phyloP scores from a whole-genome alignment of 1,140 invertebrate genomes.

The Drosophila miranda region DNA sequence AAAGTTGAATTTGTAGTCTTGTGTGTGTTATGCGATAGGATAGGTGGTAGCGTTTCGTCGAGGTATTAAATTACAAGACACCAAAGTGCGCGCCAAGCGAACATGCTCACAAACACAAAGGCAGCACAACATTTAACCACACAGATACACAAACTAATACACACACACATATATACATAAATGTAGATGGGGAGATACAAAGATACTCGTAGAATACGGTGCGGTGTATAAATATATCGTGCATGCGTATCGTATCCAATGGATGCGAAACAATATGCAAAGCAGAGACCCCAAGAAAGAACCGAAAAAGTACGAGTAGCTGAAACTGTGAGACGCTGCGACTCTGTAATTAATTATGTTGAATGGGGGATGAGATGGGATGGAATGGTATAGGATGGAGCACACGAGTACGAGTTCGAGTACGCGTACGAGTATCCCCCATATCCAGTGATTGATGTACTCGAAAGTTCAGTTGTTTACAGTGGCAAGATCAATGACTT shows the following conservation, averaged over 20 bases:
- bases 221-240: slow-evolving; percentile 74
- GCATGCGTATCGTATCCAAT: slow-evolving; percentile 76
- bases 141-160: not conserved
- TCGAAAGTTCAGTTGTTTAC: slow-evolving; percentile 46
- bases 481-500: slow-evolving; percentile 50
- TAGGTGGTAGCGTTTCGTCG: slow-evolving; percentile 73
- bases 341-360: slow-evolving; percentile 71
- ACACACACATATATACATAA: slow-evolving; percentile 5
- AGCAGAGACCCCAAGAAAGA: slow-evolving; percentile 49
- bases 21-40: slow-evolving; percentile 69
- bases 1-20: slow-evolving; percentile 48
- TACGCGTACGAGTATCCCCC: not conserved
- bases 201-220: slow-evolving; percentile 10
- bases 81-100: slow-evolving; percentile 78
- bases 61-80: slow-evolving; percentile 80
- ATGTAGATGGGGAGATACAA: slow-evolving; percentile 2
- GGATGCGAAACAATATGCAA: slow-evolving; percentile 76
- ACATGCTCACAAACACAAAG: slow-evolving; percentile 54
- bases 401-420: not conserved
- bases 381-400: not conserved
- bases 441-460: slow-evolving; percentile 36
- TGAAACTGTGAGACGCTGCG: slow-evolving; percentile 13
- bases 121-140: not conserved
- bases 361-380: not conserved
- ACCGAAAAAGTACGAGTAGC: slow-evolving; percentile 16